These are phyloP conservation scores for Sycophila sp. DNA, from an alignment of 1,140 invertebrate genomes.

Conservation along the genomic window DNA sequence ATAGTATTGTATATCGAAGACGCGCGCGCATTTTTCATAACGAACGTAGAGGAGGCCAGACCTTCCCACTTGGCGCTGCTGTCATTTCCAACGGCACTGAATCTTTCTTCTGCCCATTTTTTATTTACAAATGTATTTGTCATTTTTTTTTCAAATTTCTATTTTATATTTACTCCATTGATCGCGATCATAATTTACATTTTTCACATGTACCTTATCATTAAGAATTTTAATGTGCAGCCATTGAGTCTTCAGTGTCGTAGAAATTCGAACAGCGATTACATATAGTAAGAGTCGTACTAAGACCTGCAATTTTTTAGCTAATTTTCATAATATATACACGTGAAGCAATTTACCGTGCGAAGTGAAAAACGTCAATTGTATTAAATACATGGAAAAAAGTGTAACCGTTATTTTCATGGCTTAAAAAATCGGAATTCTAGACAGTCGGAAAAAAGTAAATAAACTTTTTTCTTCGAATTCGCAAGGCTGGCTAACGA, in stretches of 20 bases:
- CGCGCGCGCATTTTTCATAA: constrained; percentile 6
- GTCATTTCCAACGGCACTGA: too few relatives aligned
- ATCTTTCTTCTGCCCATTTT: too few relatives aligned
- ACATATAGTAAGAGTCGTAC: constrained; percentile 3
- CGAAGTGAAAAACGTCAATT: constrained; percentile 28
- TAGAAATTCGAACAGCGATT: background rate
- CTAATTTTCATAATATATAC: constrained; percentile 22
- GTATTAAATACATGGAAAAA: constrained; percentile 23
- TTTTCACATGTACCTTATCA: too few relatives aligned
- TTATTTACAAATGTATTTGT: too few relatives aligned
- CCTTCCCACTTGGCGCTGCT: too few relatives aligned
- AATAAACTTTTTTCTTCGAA: too few relatives aligned
- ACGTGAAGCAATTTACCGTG: constrained; percentile 14
- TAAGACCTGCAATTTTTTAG: constrained; percentile 4
- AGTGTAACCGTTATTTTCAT: too few relatives aligned
- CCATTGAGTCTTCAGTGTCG: background rate
- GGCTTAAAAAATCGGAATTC: too few relatives aligned
- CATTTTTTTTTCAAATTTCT: too few relatives aligned
- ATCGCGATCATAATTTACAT: too few relatives aligned
- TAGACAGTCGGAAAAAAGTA: background rate
- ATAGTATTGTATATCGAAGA: constrained; percentile 25
- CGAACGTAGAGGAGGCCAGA: background rate
- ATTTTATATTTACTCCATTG: too few relatives aligned
- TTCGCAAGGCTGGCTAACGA: background rate
- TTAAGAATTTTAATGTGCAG: background rate